Conservation (phyloP, 2,113 vertebrate genomes). For the Perognathus longimembris region DNA sequence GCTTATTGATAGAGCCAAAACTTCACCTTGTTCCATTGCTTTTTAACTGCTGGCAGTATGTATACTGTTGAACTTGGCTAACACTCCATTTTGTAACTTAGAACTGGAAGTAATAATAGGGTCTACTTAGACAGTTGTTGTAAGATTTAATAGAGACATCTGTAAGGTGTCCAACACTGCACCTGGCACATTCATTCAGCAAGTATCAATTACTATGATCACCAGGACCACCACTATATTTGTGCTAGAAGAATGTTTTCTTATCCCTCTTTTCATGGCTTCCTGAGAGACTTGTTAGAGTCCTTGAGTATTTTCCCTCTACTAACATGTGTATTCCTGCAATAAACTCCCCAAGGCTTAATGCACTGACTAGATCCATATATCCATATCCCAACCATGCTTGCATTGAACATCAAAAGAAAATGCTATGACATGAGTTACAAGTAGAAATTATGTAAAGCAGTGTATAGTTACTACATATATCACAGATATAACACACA, state of each 20-base stretch:
- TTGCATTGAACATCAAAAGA: not conserved
- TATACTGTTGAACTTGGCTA: not conserved
- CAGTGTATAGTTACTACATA: slow-evolving; percentile 18
- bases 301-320: not conserved
- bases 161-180: not conserved
- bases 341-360: not conserved
- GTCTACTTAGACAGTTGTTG: not conserved
- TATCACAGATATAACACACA: not conserved
- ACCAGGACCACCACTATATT: too few relatives aligned
- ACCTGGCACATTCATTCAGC: not conserved
- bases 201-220: not conserved
- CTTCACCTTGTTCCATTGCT: not conserved
- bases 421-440: not conserved
- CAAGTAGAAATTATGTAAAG: not conserved
- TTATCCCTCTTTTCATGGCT: slow-evolving; percentile 27
- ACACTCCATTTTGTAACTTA: slow-evolving; percentile 1
- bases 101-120: slow-evolving; percentile 16
- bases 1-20: not conserved
- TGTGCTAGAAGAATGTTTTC: not conserved
- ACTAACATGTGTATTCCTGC: not conserved
- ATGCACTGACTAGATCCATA: not conserved
- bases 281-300: not conserved
- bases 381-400: not conserved
- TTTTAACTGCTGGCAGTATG: slow-evolving; percentile 25
- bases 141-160: not conserved